Base-by-base conservation (phyloP, 2,888 invertebrate species). In the Fragum whitleyi region DNA sequence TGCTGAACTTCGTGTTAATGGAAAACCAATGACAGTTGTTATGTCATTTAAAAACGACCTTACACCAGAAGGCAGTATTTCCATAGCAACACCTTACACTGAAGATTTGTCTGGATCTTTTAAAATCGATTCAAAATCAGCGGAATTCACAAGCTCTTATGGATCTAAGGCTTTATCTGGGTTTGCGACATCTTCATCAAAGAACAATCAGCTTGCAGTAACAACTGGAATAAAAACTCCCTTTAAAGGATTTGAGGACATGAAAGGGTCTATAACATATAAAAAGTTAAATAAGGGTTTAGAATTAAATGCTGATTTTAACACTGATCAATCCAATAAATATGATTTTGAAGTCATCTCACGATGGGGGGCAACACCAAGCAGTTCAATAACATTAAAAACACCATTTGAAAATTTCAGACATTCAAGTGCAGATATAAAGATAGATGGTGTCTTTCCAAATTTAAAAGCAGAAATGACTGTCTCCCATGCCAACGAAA, bases 321-420 rank as follows among this genome's bases (percentile, higher is more conserved):
- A 79, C 42, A 21, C 47, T 6, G 21, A 32, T 9, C 23, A 14
- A 26, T 51, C 29, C 2, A 11, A 47, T 6, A 62, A 47, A 21
- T 21, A 51, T 28, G 26, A 42, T 3, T 19, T 71, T 36, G 70
- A 70, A 29, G 36, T 51, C 23, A 28, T 1, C 19, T 51, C 62
- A 47, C 70, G 21, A 29, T 71, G 70, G 76, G 68, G 29, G 29
- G 19, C n/a, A 28, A 42, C 28, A 32, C 61, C 32, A 6, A 32
- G 11, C n/a, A 28, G 61, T 16, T 32, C 59, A 11, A 23, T 81
- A 23, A 73, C 76, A 19, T 23, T 89, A 1, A 85, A 80, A 59
- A 89, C 90, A 16, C 88, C 89, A 19, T 85, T 88, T 73, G 26
- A n/a, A 42, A 39, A 42, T 23, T n/a, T 68, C 28, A n/a, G 29